Conservation (phyloP, 1,140 invertebrate genomes). For the Pinna nobilis region DNA sequence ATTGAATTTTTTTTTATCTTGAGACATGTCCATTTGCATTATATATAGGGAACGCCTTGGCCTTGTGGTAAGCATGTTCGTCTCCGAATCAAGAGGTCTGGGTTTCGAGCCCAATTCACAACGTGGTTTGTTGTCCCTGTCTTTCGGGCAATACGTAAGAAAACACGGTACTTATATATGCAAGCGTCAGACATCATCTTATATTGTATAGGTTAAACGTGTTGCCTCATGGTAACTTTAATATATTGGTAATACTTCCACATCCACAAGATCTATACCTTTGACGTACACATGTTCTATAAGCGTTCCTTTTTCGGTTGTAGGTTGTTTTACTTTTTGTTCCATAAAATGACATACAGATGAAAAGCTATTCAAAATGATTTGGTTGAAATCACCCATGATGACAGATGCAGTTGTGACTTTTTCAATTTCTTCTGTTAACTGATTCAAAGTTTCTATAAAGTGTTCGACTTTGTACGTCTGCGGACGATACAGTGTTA, state of each 20-base stretch:
- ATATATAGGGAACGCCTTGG: no score
- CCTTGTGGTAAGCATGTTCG: no score
- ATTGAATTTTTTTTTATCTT: no score
- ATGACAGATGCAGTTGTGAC: not conserved
- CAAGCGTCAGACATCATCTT: no score
- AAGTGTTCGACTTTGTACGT: conserved; percentile 2
- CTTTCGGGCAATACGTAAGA: no score
- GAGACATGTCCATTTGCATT: no score
- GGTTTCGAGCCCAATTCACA: no score
- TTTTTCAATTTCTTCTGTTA: not conserved
- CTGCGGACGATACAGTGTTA: conserved; percentile 4
- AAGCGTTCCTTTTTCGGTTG: conserved; percentile 25
- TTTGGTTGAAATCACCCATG: conserved; percentile 32
- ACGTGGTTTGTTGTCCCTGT: no score
- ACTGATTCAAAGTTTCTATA: not conserved
- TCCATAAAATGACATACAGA: conserved; percentile 1
- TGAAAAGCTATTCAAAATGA: conserved; percentile 3
- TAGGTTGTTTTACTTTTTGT: not conserved
- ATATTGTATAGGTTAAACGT: no score
- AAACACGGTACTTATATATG: no score
- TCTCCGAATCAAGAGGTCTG: no score
- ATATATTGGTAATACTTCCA: conserved; percentile 14
- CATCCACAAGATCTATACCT: not conserved
- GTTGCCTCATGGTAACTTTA: conserved; percentile 31
- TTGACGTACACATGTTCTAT: conserved; percentile 26